phyloP scores from a whole-genome alignment of 1,140 invertebrate genomes.

The Daktulosphaira vitifoliae region DNA sequence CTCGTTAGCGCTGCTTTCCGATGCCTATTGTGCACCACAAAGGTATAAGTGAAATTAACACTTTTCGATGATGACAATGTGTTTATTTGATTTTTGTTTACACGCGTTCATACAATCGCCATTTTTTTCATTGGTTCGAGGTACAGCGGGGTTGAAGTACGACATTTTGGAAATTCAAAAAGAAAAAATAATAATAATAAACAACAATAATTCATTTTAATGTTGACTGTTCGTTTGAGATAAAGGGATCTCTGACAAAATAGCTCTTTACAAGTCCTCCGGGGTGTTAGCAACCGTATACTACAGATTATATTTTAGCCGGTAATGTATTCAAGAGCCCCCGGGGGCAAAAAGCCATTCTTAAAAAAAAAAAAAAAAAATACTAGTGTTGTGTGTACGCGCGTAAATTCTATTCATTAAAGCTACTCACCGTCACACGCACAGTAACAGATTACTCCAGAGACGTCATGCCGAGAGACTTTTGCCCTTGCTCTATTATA shows the following conservation, averaged over 20 bases:
- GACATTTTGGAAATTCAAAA: conserved; percentile 29
- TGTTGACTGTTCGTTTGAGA: conserved; percentile 28
- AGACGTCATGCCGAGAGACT: conserved; percentile 30
- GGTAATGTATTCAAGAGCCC: conserved; percentile 33
- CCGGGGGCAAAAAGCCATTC: conserved; percentile 32
- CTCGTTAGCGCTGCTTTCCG: not conserved
- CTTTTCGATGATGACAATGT: not conserved
- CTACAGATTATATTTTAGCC: conserved; percentile 25
- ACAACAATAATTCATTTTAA: conserved; percentile 32
- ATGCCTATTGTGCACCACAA: not conserved
- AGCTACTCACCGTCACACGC: conserved; percentile 32
- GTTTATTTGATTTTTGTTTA: too few species aligned
- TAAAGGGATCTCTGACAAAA: conserved; percentile 33
- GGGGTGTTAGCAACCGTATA: conserved; percentile 27
- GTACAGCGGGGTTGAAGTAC: not conserved
- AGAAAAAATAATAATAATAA: conserved; percentile 17
- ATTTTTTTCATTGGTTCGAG: conserved; percentile 10
- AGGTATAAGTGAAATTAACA: not conserved
- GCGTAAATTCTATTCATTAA: conserved; percentile 33
- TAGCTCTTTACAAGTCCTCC: conserved; percentile 31
- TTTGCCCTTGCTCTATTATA: not conserved
- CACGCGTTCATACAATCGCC: conserved; percentile 1
- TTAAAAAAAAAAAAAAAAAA: conserved; percentile 27
- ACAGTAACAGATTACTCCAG: conserved; percentile 31
- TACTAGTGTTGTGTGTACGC: conserved; percentile 17